Evolutionary conservation across 1,140 invertebrate species (phyloP).

Genomic region (Gonatopus flavifemur): DNA sequence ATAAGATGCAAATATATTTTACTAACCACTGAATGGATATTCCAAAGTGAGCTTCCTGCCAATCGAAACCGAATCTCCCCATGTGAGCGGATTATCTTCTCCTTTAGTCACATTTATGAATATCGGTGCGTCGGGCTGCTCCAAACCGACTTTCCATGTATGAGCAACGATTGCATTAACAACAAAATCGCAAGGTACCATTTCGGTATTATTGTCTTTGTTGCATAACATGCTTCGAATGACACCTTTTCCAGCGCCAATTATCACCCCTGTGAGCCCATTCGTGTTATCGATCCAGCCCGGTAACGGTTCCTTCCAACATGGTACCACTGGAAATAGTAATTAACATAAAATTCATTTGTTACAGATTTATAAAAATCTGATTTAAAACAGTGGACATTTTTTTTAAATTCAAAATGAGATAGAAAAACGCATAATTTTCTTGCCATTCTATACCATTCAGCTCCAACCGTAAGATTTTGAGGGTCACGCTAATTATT

Average conservation of each 20-base stretch:
- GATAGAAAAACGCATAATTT: too few relatives aligned
- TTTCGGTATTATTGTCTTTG: slow-evolving; percentile 57
- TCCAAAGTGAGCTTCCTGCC: slow-evolving; percentile 58
- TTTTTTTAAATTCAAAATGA: too few relatives aligned
- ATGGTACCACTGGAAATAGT: slow-evolving; percentile 63
- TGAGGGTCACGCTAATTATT: too few relatives aligned
- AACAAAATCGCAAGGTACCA: slow-evolving; percentile 70
- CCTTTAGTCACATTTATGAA: slow-evolving; percentile 66
- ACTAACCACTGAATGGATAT: slow-evolving; percentile 58
- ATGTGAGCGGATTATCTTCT: slow-evolving; percentile 67
- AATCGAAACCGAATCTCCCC: slow-evolving; percentile 75
- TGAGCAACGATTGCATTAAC: slow-evolving; percentile 67
- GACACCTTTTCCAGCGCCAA: slow-evolving; percentile 80
- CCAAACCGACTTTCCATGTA: slow-evolving; percentile 58
- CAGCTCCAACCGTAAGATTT: too few relatives aligned
- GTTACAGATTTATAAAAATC: too few relatives aligned
- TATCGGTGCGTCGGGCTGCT: slow-evolving; percentile 51
- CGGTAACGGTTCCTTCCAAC: slow-evolving; percentile 70
- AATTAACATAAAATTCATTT: too few relatives aligned
- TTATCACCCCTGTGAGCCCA: slow-evolving; percentile 81
- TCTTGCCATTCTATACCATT: too few relatives aligned
- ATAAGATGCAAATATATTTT: too few relatives aligned
- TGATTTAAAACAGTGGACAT: too few relatives aligned
- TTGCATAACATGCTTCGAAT: slow-evolving; percentile 70
- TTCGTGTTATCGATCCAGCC: slow-evolving; percentile 96